Evolutionary conservation across 2,113 vertebrate genomes (phyloP), one percentile per base, ranked within the genome.

Genomic region (Megaleporinus macrocephalus): DNA sequence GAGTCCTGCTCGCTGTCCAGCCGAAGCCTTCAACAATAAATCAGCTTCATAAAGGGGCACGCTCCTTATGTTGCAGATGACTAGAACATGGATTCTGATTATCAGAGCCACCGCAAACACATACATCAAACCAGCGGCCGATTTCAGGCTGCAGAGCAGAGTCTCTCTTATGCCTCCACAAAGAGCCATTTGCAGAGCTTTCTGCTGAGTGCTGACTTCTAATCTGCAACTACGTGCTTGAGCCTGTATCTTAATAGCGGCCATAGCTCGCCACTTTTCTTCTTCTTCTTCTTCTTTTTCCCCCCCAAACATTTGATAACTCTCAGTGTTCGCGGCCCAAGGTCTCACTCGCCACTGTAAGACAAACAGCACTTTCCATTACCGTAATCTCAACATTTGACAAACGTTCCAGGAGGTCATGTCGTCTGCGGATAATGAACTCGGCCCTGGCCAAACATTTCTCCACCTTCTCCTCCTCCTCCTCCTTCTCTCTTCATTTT

Each of bases 11-110:
- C 89, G 81, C 91, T 91, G 92, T 92, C 90, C 89, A 82, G 87
- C 82, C 80, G 83, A 86, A 88, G 85, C 89, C 72, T 62, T 72
- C 89, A 86, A 84, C 91, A 88, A 93, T 92, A 90, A 93, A 93
- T 94, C 90, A 91, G 89, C 86, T 89, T 76, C 89, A 90, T 87
- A 85, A 86, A 77, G 92, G 92, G 91, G 90, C 90, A 91, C 77
- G 85, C 72, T 79, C 89, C 86, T 86, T 33, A 82, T 86, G 86
- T 88, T 87, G 84, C 79, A 76, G 88, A 91, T 89, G 90, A 92
- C 89, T 90, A 87, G 89, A 91, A 30, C 83, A 76, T 82, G 89
- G 86, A 90, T 90, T 83, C 84, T 41, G 89, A 90, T 92, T 89
- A 83, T 87, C 89, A 81, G 90, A 90, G 88, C 83, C 87, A 84